These are phyloP conservation scores for Idris sp. DNA, from an alignment of 1,140 invertebrate genomes.

Conservation along the genomic window DNA sequence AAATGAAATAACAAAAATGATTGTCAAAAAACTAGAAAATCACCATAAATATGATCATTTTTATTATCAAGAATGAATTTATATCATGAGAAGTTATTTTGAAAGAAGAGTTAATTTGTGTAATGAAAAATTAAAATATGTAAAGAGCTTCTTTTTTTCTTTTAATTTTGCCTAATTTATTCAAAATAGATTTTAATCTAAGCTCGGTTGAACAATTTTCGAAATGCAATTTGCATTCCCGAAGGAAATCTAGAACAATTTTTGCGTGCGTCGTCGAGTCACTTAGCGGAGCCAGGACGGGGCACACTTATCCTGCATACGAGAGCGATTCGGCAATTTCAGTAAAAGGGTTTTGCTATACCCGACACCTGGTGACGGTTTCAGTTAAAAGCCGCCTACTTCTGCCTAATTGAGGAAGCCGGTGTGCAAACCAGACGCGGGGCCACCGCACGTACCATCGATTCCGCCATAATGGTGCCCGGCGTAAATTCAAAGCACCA, in stretches of 20 bases:
- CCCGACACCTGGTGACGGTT: conserved; percentile 62
- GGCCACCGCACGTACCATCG: conserved; percentile 59
- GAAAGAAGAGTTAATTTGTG: no score
- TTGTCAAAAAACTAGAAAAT: no score
- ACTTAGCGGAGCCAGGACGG: conserved; percentile 39
- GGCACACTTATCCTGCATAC: conserved; percentile 65
- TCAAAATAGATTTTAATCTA: no score
- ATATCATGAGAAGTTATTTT: no score
- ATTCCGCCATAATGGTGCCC: conserved; percentile 50
- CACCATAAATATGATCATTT: no score
- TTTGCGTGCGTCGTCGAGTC: conserved; percentile 47
- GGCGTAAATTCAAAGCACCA: conserved; percentile 45
- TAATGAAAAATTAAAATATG: no score
- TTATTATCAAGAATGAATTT: no score
- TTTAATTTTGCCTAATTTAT: no score
- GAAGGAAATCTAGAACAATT: conserved; percentile 56
- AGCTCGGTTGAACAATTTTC: conserved; percentile 17
- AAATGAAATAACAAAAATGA: no score
- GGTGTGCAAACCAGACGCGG: conserved; percentile 20
- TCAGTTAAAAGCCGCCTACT: conserved; percentile 64
- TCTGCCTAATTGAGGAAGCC: conserved; percentile 63
- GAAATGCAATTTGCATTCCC: conserved; percentile 50
- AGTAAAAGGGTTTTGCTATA: conserved; percentile 66
- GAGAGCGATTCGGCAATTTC: conserved; percentile 65
- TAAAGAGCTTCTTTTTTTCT: no score